Base-by-base conservation (phyloP, 2,113 vertebrate species). In the Campylomormyrus tamandua region DNA sequence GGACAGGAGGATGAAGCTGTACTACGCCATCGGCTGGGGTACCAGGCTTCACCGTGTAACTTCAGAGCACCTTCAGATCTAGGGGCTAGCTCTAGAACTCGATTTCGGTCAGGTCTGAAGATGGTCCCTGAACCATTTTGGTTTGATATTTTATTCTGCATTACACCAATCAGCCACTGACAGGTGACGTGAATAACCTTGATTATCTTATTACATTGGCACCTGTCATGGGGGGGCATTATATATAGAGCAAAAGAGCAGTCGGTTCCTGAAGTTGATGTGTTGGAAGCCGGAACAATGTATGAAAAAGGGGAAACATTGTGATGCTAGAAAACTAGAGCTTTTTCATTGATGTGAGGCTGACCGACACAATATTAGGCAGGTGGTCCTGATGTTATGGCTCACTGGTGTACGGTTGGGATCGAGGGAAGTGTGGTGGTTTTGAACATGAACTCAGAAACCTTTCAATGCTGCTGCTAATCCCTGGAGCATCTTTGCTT, bases 1-100 rank as follows among this genome's bases (percentile, higher is more conserved):
- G 50, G 96, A 97, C 87, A 95, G 94, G 86, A 94, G 97, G 89
- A 98, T 97, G 97, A 95, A 94, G 83, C 95, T 97, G 58, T 98
- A 97, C 94, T 98, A 97, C 0, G 13, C 94, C 87, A 96, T 95
- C 0, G 97, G 97, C 93, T 99, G 97, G 98, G 98, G 97, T 98
- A 83, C 42, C 8, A 0, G 5, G 42, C 39, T 66, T 24, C 13
- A n/a, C 56, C 31, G 21, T 27, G 13, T 17, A 87, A 31, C 24
- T 7, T 35, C 45, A 87, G 42, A 11, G 11, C 42, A 45, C 13
- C 42, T 83, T 46, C 35, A 39, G 17, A 83, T 42, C 39, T 15
- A 35, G 27, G 66, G 27, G 35, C 10, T 35, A 27, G 66, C 66
- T 35, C n/a, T 74, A 35, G 66, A 35, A 31, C n/a, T 74, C 3